phyloP scores from a whole-genome alignment of 2,113 vertebrate genomes.

The Microtus ochrogaster region DNA sequence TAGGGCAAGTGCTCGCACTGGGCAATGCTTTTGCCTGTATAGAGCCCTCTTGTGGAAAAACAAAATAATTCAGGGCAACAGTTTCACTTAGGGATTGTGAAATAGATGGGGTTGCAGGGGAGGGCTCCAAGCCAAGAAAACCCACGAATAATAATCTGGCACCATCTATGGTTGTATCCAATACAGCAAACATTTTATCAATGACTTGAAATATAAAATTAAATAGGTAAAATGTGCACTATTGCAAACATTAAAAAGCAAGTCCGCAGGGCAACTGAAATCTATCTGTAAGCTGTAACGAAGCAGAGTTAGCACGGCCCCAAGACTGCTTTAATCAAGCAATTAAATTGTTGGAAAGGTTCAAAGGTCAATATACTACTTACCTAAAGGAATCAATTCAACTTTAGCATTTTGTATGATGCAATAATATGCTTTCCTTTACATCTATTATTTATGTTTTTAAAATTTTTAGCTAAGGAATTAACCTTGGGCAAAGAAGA shows the following conservation, averaged over 20 bases:
- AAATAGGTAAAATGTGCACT: constrained; percentile 55
- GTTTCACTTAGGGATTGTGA: constrained; percentile 23
- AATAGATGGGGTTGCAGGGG: neutral
- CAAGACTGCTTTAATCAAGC: neutral
- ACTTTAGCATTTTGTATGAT: constrained; percentile 1
- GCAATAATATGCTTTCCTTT: neutral
- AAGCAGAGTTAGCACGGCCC: neutral
- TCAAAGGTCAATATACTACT: neutral
- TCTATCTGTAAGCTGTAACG: neutral
- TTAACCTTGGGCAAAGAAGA: constrained; percentile 42
- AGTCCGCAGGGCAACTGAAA: neutral
- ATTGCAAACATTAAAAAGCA: constrained; percentile 56
- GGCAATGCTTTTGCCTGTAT: neutral
- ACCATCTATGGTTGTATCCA: neutral
- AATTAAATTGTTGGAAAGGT: constrained; percentile 20
- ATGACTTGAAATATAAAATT: constrained; percentile 65
- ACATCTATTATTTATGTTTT: constrained; percentile 34
- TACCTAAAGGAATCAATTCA: constrained; percentile 32
- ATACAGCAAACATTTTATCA: constrained; percentile 42
- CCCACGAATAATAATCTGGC: constrained; percentile 28
- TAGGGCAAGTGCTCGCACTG: neutral
- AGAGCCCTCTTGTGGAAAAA: constrained; percentile 70
- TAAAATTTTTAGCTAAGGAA: constrained; percentile 26
- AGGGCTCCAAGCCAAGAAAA: constrained; percentile 43
- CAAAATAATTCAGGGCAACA: neutral